These are phyloP conservation scores for Tetheella fluctuosa DNA, from an alignment of 2,888 invertebrate genomes.

Conservation along the genomic window DNA sequence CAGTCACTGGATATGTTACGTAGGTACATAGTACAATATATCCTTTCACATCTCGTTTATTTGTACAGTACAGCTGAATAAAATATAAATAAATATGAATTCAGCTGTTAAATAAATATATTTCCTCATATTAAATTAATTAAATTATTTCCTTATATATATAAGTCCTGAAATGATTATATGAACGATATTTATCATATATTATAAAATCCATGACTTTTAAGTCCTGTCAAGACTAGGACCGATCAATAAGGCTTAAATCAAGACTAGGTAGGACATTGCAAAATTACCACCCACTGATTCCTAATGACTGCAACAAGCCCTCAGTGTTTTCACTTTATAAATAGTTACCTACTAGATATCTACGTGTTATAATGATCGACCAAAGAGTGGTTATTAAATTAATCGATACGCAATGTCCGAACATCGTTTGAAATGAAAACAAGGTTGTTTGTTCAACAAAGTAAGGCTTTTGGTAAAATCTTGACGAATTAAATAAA, in stretches of 20 bases:
- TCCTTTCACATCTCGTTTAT: background rate
- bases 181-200: too few relatives aligned
- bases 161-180: too few relatives aligned
- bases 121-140: too few relatives aligned
- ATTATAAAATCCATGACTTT: too few relatives aligned
- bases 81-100: background rate
- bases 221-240: too few relatives aligned
- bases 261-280: too few relatives aligned
- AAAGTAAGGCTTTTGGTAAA: constrained; percentile 44
- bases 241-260: too few relatives aligned
- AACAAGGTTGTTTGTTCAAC: constrained; percentile 37
- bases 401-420: constrained; percentile 15
- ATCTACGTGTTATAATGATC: background rate
- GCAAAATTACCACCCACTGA: background rate
- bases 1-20: background rate
- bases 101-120: background rate
- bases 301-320: background rate
- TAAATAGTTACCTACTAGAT: background rate
- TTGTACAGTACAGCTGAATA: constrained; percentile 1
- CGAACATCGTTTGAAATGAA: constrained; percentile 26
- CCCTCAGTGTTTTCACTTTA: background rate
- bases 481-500: constrained; percentile 67
- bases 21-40: background rate
- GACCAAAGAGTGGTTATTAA: background rate
- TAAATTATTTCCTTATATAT: too few relatives aligned